Percentiles rank a stretch among this genome's conserved stretches.
Evolutionary conservation across 2,113 vertebrate genomes (phyloP).

Genomic region (Pithys albifrons): DNA sequence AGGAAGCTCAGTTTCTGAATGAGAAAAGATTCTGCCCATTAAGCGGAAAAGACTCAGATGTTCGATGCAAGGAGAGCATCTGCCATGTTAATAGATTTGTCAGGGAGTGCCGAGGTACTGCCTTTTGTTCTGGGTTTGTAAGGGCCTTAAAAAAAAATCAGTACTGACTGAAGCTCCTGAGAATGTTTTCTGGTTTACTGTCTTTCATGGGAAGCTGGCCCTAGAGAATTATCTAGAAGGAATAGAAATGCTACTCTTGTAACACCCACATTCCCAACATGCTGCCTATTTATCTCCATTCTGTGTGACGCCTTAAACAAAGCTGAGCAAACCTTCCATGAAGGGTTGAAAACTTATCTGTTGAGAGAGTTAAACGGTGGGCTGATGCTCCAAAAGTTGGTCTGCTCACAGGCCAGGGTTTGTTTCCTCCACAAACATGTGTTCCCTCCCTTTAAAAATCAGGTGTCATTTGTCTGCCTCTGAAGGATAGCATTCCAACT

Average conservation of each 20-base stretch:
- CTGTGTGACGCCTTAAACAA: not conserved
- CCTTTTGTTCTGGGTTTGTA: not conserved
- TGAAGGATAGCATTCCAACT: not conserved
- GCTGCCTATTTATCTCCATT: not conserved
- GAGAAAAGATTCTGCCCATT: constrained; percentile 17
- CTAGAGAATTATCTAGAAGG: not conserved
- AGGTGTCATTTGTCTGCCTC: not conserved
- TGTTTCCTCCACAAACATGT: not conserved
- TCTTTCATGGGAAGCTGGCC: not conserved
- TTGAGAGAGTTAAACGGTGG: not conserved
- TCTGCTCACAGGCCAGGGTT: not conserved
- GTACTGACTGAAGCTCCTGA: not conserved
- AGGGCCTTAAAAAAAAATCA: not conserved
- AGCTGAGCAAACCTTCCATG: not conserved
- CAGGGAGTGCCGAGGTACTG: not conserved
- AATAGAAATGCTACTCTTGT: not conserved
- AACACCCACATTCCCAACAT: not conserved
- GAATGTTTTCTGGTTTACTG: not conserved
- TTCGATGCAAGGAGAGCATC: not conserved
- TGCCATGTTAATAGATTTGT: not conserved
- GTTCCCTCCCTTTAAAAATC: not conserved
- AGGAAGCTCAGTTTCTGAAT: not conserved
- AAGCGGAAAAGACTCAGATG: not conserved
- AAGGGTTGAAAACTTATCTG: not conserved
- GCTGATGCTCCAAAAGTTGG: not conserved